Evolutionary conservation across 2,888 invertebrate genomes (phyloP), one percentile per base, ranked within the genome.

Genomic region (Temnothorax rugatulus): DNA sequence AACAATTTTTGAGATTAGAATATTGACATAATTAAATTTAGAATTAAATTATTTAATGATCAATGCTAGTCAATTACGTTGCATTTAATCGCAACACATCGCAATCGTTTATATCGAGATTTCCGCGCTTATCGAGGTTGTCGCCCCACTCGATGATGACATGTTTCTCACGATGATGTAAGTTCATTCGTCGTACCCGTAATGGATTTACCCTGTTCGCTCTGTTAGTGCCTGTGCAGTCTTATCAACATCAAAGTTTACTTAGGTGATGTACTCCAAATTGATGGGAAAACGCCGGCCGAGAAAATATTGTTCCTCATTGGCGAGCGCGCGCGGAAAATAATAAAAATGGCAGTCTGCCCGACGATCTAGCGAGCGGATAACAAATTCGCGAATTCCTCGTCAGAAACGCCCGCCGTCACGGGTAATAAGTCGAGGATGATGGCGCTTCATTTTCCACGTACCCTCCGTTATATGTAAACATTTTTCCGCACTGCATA

Each of bases 181-280:
- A 68, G 74, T 84, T 84, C 71, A 64, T 86, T 83, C 86, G 85
- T 68, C 90, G 90, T 90, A 90, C 79, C 88, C 85, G 85, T 90
- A 92, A 92, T 92, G 92, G 92, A 87, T 87, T 91, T 89, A 91
- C 89, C 86, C 87, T 92, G 92, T 92, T 91, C 90, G 13, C 29
- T 71, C 52, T 83, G 87, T 75, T 79, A 79, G 85, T 79, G 83
- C 71, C 77, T 76, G 79, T 76, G 84, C 74, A 84, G 83, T 84
- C 83, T 83, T 85, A 83, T 85, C 86, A 82, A 86, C 84, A 83
- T 83, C 68, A 74, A 83, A 83, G 84, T 83, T 86, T 86, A 86
- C 86, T 86, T 82, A 82, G 77, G 82, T 54, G 84, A 84, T 79
- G 86, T 84, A 79, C 68, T 82, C 63, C 13, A 86, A 86, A 84